Conservation (phyloP, 2,797 vertebrate genomes). For the Melanogrammus aeglefinus region DNA sequence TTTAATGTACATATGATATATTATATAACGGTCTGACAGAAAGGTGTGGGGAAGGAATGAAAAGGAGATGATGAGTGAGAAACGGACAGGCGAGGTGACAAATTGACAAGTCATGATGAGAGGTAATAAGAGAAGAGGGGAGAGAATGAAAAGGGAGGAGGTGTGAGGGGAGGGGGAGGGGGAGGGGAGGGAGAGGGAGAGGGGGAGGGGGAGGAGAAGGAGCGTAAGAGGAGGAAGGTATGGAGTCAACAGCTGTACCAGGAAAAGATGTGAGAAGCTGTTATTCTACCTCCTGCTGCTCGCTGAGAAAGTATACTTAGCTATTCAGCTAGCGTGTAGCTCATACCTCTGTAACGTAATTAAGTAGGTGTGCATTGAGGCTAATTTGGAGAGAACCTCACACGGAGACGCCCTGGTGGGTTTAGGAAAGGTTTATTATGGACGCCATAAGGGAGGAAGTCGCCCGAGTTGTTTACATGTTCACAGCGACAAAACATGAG, state of each 20-base stretch:
- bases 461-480: slow-evolving; percentile 18
- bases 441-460: slow-evolving; percentile 19
- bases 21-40: background rate
- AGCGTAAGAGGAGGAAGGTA: background rate
- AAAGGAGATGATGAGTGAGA: background rate
- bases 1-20: too few species aligned
- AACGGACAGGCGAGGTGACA: background rate
- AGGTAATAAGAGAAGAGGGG: slow-evolving; percentile 1
- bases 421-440: background rate
- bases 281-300: background rate
- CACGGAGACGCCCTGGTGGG: too few species aligned
- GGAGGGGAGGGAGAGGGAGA: background rate
- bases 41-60: background rate
- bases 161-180: background rate
- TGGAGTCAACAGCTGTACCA: background rate
- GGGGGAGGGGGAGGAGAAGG: background rate
- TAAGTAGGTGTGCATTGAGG: background rate
- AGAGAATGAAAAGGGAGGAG: background rate
- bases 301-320: too few species aligned
- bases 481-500: background rate
- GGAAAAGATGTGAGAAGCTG: background rate
- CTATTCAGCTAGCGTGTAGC: background rate
- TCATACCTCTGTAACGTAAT: background rate
- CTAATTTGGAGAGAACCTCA: background rate
- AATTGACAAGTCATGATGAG: too few species aligned